Base-by-base conservation (phyloP, 2,888 invertebrate genomes). In the Ormyrus pomaceus region DNA sequence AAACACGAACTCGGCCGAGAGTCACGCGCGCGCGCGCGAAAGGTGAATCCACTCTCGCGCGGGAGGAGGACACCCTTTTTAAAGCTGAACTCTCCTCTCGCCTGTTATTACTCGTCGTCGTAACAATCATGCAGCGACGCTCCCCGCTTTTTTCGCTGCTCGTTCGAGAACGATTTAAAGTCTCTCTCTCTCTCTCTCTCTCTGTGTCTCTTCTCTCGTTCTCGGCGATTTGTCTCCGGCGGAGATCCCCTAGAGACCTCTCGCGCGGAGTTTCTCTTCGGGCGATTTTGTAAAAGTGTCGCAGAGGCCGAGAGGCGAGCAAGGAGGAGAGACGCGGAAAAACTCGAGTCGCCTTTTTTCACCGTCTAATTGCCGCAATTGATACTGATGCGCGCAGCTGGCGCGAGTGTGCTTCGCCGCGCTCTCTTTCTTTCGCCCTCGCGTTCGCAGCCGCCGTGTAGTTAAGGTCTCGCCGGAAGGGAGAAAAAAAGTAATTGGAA, bases 261-360 rank as follows among this genome's bases (percentile, higher is more conserved):
- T 34, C 53, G 50, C 10, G 58, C 66, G 48, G 11, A 74, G 51
- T 61, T 68, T 4, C 51, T 75, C 46, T 56, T 19, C 66, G 66
- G 72, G 66, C 66, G 71, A 59, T 77, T 77, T 77, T 72, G 66
- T 77, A 77, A 77, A 77, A 77, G 65, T 77, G 77, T 77, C 72
- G 53, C 34, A 56, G 10, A 13, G 45, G 11, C 46, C 45, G 13
- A 65, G 13, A 65, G 8, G 46, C 19, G 61, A 9, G 10, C 11
- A 19, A 10, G 8, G 7, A 5, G 5, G 5, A 4, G 48, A 53
- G 55, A 56, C 6, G 34, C 34, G 2, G 11, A 58, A 56, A 71
- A 59, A 76, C 48, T 46, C 10, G 56, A 13, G 19, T 19, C 9
- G 53, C 6, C 59, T 73, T 73, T 61, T 72, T 13, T 10, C 5